Evolutionary conservation across 1,140 invertebrate genomes (phyloP), one percentile per base, ranked within the genome.

Genomic region (Wasmannia auropunctata): DNA sequence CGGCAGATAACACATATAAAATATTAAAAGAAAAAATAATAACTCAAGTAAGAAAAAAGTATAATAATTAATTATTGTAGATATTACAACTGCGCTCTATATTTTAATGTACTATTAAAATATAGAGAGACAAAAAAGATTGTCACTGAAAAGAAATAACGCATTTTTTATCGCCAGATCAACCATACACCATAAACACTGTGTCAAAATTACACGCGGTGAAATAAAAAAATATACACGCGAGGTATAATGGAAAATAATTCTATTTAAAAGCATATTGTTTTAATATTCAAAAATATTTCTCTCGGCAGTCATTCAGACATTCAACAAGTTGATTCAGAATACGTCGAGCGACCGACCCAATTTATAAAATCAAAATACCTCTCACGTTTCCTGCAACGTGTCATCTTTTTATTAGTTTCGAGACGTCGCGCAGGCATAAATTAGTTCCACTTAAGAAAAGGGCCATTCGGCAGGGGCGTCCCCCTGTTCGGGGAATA

Each of bases 361-460:
- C 22, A 67, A 46, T 25, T 67, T 67, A 25, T 49, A 34, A 28
- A 25, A 28, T n/a, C 51, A 31, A 43, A 70, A 31, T 25, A 1
- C 14, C n/a, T 34, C 25, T 22, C 34, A 14, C 22, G 19, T 54
- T 40, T 25, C 0, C 6, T 46, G 25, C 37, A 10, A 14, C 19
- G 49, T 65, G 25, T 46, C 22, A 28, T 46, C 79, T 37, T 31
- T 74, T 74, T 83, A 83, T 74, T 72, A 72, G 40, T 43, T 58
- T 56, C 65, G 46, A 67, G 22, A 54, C 46, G 22, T 56, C 54
- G 25, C 54, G 25, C 67, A 7, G 11, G 67, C 37, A 83, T 83
- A 83, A 83, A 74, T 83, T 83, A 83, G 67, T 46, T 46, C 37
- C 25, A 22, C 25, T 54, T 72, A 31, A 83, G n/a, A 58, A 83